Evolutionary conservation across 2,797 vertebrate genomes (phyloP).

Genomic region (Selene dorsalis): DNA sequence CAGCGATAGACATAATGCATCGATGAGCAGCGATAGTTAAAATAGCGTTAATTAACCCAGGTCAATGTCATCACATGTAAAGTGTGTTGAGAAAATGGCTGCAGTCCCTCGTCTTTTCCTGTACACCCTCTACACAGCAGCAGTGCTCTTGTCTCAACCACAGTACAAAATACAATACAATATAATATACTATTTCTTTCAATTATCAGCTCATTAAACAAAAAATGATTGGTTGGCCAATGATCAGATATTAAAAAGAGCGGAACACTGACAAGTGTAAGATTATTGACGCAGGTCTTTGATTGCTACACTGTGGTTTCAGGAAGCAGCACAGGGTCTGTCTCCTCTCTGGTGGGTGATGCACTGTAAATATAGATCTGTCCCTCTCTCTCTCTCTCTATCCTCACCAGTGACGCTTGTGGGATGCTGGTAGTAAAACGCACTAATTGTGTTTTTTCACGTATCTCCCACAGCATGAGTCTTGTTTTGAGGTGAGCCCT

Average conservation of each 20-base stretch:
- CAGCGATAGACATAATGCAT: not conserved
- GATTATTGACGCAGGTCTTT: not conserved
- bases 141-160: not conserved
- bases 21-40: not conserved
- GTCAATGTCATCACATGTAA: not conserved
- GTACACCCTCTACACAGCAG: not conserved
- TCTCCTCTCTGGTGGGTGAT: not conserved
- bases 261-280: not conserved
- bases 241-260: not conserved
- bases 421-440: conserved; percentile 24
- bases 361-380: conserved; percentile 7
- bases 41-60: not conserved
- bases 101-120: not conserved
- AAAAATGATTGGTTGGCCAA: not conserved
- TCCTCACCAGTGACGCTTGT: not conserved
- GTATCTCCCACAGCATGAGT: conserved; percentile 22
- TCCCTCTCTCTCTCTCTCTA: not conserved
- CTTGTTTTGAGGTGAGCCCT: conserved; percentile 17
- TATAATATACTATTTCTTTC: not conserved
- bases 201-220: not conserved
- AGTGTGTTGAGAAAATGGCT: not conserved
- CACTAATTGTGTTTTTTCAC: conserved; percentile 41
- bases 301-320: not conserved
- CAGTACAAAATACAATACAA: not conserved
- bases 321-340: too few species aligned